Percentiles rank a stretch among this genome's conserved stretches.
Evolutionary conservation across 2,888 invertebrate genomes (phyloP).

Genomic region (Chaetoderma sp.): DNA sequence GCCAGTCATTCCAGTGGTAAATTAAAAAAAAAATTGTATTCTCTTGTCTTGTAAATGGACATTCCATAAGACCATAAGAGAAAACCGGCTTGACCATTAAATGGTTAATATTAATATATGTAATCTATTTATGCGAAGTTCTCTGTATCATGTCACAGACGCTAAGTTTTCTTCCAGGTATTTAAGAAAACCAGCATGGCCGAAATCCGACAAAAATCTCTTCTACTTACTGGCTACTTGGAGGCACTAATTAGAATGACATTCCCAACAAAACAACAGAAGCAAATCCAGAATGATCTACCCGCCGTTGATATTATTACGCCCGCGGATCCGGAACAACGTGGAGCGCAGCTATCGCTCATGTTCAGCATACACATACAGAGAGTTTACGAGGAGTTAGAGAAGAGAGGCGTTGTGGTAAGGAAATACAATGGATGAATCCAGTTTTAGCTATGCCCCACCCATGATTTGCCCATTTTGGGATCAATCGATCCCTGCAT

Average conservation of each 20-base stretch:
- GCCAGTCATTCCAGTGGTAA: no score
- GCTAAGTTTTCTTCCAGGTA: slow-evolving; percentile 67
- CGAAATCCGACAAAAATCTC: slow-evolving; percentile 70
- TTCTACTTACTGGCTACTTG: slow-evolving; percentile 73
- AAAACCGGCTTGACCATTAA: no score
- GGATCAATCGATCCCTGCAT: no score
- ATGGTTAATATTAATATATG: no score
- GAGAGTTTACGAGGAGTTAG: slow-evolving; percentile 69
- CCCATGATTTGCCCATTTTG: no score
- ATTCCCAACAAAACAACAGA: slow-evolving; percentile 40
- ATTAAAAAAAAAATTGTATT: no score
- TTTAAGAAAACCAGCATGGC: slow-evolving; percentile 71
- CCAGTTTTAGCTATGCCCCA: no score
- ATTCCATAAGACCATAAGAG: no score
- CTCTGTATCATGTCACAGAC: no score
- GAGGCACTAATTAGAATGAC: slow-evolving; percentile 69
- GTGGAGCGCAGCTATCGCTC: slow-evolving; percentile 74
- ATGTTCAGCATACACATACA: slow-evolving; percentile 69
- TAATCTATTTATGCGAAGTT: no score
- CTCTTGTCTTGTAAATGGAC: no score
- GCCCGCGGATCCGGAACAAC: slow-evolving; percentile 70
- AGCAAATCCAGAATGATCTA: slow-evolving; percentile 23
- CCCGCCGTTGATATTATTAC: slow-evolving; percentile 70
- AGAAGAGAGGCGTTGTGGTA: slow-evolving; percentile 72
- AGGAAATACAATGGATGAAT: no score